phyloP scores from a whole-genome alignment of 1,140 invertebrate genomes.

The Procambarus clarkii region DNA sequence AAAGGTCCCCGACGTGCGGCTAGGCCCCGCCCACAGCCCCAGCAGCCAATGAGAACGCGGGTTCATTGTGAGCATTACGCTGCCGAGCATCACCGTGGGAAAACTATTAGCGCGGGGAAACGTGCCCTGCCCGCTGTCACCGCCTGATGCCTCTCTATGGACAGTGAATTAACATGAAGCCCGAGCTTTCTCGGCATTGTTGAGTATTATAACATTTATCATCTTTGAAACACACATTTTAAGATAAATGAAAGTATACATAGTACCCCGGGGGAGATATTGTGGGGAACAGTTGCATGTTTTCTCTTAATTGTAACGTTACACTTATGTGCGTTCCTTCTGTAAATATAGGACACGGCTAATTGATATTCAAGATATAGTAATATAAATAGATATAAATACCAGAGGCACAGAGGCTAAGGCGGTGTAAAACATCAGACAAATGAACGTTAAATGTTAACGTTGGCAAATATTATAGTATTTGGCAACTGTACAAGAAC shows the following conservation, averaged over 20 bases:
- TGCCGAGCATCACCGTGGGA: conserved; percentile 43
- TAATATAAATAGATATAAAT: too few species aligned
- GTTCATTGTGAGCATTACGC: conserved; percentile 33
- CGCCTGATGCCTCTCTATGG: too few species aligned
- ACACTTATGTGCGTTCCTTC: too few species aligned
- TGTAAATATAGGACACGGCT: too few species aligned
- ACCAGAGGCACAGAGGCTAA: too few species aligned
- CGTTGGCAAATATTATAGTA: neutral
- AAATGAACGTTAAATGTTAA: too few species aligned
- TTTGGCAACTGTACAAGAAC: neutral
- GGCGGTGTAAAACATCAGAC: too few species aligned
- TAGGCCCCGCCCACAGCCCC: conserved; percentile 18
- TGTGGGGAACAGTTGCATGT: too few species aligned
- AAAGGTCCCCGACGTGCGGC: neutral
- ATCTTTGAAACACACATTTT: neutral
- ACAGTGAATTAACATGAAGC: too few species aligned
- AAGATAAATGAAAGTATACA: neutral
- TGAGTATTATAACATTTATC: neutral
- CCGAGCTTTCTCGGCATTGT: too few species aligned
- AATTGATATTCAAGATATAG: too few species aligned
- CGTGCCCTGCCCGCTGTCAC: neutral
- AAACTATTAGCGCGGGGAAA: conserved; percentile 31
- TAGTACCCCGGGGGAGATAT: neutral
- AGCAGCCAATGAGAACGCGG: conserved; percentile 45
- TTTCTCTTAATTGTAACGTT: too few species aligned